Conservation (phyloP, 2,888 invertebrate species). For the Cremastinae sp. region DNA sequence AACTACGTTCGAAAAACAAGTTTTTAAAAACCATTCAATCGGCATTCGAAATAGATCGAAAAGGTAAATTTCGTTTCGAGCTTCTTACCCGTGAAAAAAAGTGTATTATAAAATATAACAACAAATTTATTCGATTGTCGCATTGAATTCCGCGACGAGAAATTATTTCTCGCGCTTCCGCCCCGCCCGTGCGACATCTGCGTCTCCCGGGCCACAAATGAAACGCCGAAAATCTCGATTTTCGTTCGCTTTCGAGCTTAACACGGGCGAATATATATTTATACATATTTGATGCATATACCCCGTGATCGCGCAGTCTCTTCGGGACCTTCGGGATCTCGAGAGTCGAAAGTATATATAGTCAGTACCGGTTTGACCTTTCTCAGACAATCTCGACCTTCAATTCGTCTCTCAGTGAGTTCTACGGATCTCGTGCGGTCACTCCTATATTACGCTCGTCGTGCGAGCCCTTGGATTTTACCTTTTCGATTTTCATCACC, state of each 20-base stretch:
- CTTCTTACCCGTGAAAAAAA: too few relatives aligned
- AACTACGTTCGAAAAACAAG: too few relatives aligned
- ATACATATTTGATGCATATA: conserved; percentile 31
- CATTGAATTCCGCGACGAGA: background rate
- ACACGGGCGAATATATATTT: conserved; percentile 12
- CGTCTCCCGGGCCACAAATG: conserved; percentile 37
- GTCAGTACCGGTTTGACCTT: conserved; percentile 70
- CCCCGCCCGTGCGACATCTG: conserved; percentile 46
- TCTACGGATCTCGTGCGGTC: conserved; percentile 46
- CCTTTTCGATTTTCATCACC: conserved; percentile 33
- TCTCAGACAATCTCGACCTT: conserved; percentile 72
- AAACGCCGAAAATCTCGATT: conserved; percentile 44
- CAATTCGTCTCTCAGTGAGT: conserved; percentile 64
- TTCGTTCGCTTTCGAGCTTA: conserved; percentile 27
- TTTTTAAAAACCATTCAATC: too few relatives aligned
- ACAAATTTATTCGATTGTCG: background rate
- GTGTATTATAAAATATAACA: too few relatives aligned
- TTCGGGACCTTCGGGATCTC: conserved; percentile 47
- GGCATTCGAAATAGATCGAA: too few relatives aligned
- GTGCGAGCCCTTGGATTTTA: conserved; percentile 21
- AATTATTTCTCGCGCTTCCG: conserved; percentile 21
- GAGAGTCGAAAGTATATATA: conserved; percentile 46
- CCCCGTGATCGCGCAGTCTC: conserved; percentile 44
- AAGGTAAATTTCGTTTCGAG: too few relatives aligned
- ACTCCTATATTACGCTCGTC: conserved; percentile 32